phyloP scores from a whole-genome alignment of 1,140 invertebrate genomes.

The Tigriopus japonicus region DNA sequence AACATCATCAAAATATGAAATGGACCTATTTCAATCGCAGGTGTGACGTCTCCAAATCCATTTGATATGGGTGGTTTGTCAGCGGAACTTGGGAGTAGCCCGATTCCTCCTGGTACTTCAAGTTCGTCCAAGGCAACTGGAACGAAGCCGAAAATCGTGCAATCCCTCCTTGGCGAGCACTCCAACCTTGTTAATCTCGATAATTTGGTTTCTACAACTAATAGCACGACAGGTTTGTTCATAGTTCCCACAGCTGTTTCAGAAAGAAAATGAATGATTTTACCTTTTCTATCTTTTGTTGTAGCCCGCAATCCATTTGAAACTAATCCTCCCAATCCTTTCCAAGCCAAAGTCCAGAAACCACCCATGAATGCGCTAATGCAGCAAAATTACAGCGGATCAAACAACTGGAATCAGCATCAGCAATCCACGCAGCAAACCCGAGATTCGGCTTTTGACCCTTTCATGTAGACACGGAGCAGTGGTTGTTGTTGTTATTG shows the following conservation, averaged over 20 bases:
- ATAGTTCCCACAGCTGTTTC: not conserved
- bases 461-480: too few relatives aligned
- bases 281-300: not conserved
- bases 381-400: not conserved
- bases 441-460: too few relatives aligned
- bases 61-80: conserved; percentile 45
- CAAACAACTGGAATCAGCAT: too few relatives aligned
- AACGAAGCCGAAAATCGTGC: conserved; percentile 49
- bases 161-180: conserved; percentile 82
- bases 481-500: too few relatives aligned
- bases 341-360: conserved; percentile 1
- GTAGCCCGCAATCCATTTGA: conserved; percentile 7
- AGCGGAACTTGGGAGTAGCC: conserved; percentile 22
- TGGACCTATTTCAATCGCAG: conserved; percentile 19
- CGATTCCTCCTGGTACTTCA: not conserved
- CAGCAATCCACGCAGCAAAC: too few relatives aligned
- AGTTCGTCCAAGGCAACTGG: conserved; percentile 22
- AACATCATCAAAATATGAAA: not conserved
- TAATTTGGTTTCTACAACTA: conserved; percentile 46
- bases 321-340: conserved; percentile 9
- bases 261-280: not conserved
- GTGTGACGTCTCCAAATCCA: conserved; percentile 36
- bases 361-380: conserved; percentile 10
- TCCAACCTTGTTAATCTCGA: conserved; percentile 82
- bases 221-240: not conserved